Base-by-base conservation (phyloP, 2,113 vertebrate species). In the Stigmatopora nigra region DNA sequence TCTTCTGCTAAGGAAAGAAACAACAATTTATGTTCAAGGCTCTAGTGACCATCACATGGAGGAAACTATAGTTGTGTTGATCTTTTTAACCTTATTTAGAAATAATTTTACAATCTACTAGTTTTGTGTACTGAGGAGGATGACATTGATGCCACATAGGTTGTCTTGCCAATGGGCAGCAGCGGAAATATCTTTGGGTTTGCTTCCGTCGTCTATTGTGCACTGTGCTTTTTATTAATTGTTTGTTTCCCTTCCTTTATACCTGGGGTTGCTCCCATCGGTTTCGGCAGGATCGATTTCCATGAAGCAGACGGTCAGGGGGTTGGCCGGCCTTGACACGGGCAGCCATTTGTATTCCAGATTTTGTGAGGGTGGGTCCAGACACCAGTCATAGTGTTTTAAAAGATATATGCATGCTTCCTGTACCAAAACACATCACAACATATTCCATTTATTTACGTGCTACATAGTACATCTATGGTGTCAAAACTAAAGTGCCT, bases 321-420 rank as follows among this genome's bases (percentile, higher is more conserved):
- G 77, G 36, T 59, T 51, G 47, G 63, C 31, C 0, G 84, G 88
- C 9, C 79, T 76, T 73, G 81, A 88, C 62, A 88, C 83, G 10
- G 86, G 86, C 72, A 88, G 85, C 84, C 86, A 88, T 78, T 88
- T 88, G 72, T 86, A 86, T 49, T 79, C 63, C 0, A 85, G 75
- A 64, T 86, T 74, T 69, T 88, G 79, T 1, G 70, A 70, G 11
- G 76, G 62, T 47, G 84, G 84, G 41, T 84, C 81, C 79, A 87
- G 64, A 73, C 55, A n/a, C 85, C 87, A 88, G 74, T 78, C 57
- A 49, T 82, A 86, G 77, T 79, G 73, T 61, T 78, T 61, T 53
- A 88, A 41, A 69, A 88, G 72, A 75, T 80, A 87, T 53, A 25
- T 14, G 64, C 81, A 82, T 0, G 66, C 84, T 46, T 82, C 79